A percentile compares a stretch with the other conserved stretches of the same genome.
phyloP scores from a whole-genome alignment of 1,140 invertebrate genomes.

The Liolophura sinensis region DNA sequence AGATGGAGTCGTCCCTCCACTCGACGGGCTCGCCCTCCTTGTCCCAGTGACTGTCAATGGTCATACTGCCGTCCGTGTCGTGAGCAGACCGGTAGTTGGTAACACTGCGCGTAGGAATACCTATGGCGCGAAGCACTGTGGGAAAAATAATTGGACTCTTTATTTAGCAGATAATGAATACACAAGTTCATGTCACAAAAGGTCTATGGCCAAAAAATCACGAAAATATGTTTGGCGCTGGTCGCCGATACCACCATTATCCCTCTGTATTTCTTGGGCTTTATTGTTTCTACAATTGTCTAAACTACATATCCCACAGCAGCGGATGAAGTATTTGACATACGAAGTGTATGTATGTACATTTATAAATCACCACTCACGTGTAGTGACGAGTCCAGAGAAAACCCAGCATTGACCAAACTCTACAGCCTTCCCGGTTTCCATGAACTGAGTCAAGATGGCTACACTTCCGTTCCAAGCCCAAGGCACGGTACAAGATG shows the following conservation, averaged over 20 bases:
- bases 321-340: not conserved
- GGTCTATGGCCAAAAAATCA: not conserved
- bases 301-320: not conserved
- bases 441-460: conserved; percentile 83
- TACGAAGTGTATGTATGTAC: too few species aligned
- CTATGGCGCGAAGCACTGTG: conserved; percentile 82
- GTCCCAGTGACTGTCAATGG: conserved; percentile 86
- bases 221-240: not conserved
- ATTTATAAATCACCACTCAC: conserved; percentile 60
- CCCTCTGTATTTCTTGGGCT: not conserved
- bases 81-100: conserved; percentile 90
- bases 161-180: not conserved
- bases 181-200: not conserved
- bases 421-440: conserved; percentile 81
- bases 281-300: not conserved
- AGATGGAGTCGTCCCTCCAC: conserved; percentile 23
- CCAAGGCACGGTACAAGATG: conserved; percentile 24
- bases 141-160: not conserved
- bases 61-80: conserved; percentile 88
- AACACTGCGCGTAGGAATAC: conserved; percentile 82
- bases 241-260: not conserved
- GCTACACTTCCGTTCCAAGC: conserved; percentile 86
- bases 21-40: conserved; percentile 61
- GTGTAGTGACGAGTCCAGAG: conserved; percentile 81
- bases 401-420: conserved; percentile 97